These are phyloP conservation scores for Chaetogeoica ovagalla DNA, from an alignment of 2,888 invertebrate genomes.

Conservation along the genomic window DNA sequence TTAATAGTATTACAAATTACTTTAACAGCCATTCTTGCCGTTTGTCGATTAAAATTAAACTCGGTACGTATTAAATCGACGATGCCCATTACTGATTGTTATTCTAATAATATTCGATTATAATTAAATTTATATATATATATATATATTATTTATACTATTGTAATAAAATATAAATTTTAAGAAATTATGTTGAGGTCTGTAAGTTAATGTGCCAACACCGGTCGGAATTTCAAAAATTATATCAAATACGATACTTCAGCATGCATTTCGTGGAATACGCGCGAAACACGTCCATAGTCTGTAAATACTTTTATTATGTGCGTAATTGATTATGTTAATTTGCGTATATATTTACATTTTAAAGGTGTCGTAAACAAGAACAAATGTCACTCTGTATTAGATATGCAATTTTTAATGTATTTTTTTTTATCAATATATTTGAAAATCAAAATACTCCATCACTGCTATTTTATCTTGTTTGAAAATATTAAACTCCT, in stretches of 20 bases:
- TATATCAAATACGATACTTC: background rate
- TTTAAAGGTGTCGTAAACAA: constrained; percentile 6
- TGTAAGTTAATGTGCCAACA: constrained; percentile 1
- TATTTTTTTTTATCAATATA: constrained; percentile 4
- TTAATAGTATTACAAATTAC: no score
- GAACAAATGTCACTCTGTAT: background rate
- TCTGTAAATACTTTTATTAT: background rate
- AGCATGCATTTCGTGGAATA: background rate
- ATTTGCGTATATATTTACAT: background rate
- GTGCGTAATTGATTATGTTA: background rate
- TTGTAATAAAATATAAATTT: background rate
- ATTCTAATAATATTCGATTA: background rate
- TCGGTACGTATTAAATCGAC: no score
- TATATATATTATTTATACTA: no score
- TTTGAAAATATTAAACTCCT: background rate
- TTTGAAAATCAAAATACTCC: constrained; percentile 1
- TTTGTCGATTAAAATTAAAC: no score
- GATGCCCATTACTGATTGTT: no score
- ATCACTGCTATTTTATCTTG: background rate
- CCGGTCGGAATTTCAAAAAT: background rate
- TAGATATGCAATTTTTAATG: background rate
- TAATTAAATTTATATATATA: background rate
- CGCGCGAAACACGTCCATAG: constrained; percentile 1
- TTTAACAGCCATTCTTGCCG: no score
- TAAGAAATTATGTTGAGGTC: background rate